Evolutionary conservation across 2,113 vertebrate species (phyloP).

Genomic region (Crotalus tigris): DNA sequence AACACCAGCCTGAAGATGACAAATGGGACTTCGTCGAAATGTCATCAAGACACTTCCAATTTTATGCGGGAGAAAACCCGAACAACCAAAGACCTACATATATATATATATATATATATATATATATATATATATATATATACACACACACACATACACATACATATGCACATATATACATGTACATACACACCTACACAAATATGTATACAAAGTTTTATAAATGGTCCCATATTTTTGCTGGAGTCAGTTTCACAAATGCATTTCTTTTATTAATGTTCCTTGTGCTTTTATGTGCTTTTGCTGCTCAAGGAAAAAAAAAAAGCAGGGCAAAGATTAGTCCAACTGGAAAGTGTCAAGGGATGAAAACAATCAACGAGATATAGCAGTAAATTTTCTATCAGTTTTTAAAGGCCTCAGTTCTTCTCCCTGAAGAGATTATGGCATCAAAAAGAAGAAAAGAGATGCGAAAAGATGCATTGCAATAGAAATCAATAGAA

Average conservation of each 20-base stretch:
- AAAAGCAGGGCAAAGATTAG: not conserved
- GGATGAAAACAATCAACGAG: not conserved
- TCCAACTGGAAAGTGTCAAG: not conserved
- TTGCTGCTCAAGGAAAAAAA: not conserved
- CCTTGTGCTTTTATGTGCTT: not conserved
- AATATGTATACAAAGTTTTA: not conserved
- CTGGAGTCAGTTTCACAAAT: not conserved
- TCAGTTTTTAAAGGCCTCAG: not conserved
- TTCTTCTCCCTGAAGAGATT: not conserved
- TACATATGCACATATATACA: no score
- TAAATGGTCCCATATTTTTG: not conserved
- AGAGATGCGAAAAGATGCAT: not conserved
- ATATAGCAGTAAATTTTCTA: not conserved
- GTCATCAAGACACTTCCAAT: no score
- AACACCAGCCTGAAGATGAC: no score
- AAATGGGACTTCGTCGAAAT: no score
- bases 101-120: no score
- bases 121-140: no score
- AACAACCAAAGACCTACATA: no score
- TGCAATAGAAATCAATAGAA: not conserved
- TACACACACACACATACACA: not conserved
- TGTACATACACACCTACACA: not conserved
- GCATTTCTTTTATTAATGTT: not conserved
- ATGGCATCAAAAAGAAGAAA: not conserved
- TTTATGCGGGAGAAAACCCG: no score